Conservation (phyloP, 2,888 invertebrate species). For the Diaperis boleti region DNA sequence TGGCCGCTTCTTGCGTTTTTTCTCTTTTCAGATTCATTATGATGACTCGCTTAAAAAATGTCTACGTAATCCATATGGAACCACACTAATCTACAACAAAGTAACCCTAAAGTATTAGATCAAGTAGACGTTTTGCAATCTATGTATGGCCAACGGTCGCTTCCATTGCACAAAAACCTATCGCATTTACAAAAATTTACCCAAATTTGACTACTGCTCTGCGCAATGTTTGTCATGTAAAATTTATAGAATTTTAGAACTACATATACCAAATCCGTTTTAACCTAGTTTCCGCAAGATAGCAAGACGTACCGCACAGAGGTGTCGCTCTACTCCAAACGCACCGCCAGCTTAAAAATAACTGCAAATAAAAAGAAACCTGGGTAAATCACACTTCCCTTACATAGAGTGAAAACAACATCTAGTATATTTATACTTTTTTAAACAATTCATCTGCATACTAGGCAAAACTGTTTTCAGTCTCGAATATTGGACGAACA, state of each 20-base stretch:
- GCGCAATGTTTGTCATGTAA: conserved; percentile 4
- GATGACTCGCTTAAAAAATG: conserved; percentile 9
- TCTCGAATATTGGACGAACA: conserved; percentile 36
- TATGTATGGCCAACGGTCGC: conserved; percentile 30
- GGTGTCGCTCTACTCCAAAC: conserved; percentile 28
- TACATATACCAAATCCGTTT: conserved; percentile 8
- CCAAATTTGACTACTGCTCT: conserved; percentile 16
- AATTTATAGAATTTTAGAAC: background rate
- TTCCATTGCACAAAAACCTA: conserved; percentile 12
- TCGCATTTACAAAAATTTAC: conserved; percentile 22
- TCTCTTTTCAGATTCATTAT: conserved; percentile 25
- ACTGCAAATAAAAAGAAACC: conserved; percentile 29
- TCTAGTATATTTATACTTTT: conserved; percentile 7
- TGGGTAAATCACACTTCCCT: conserved; percentile 35
- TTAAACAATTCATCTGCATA: conserved; percentile 20
- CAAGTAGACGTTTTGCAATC: conserved; percentile 36
- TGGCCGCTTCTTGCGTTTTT: conserved; percentile 34
- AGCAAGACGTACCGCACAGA: conserved; percentile 14
- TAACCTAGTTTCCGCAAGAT: conserved; percentile 7
- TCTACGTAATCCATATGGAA: conserved; percentile 23
- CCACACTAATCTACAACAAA: conserved; percentile 21
- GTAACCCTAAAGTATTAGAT: conserved; percentile 24
- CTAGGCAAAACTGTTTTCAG: conserved; percentile 34
- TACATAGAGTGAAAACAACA: conserved; percentile 35
- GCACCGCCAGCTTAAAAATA: conserved; percentile 33